phyloP scores from a whole-genome alignment of 2,113 vertebrate genomes.

The Lepus americanus region DNA sequence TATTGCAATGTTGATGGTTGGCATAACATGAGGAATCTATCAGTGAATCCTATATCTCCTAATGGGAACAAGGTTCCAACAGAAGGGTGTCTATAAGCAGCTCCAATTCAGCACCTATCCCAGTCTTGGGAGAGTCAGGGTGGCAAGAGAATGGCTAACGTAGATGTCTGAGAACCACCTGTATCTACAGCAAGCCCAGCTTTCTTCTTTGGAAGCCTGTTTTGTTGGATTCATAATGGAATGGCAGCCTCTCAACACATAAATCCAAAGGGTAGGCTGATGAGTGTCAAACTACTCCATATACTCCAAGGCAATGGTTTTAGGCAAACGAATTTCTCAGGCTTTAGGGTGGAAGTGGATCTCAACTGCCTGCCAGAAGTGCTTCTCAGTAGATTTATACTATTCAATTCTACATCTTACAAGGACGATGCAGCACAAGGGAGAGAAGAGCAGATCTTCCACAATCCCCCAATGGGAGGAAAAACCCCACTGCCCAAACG shows the following conservation, averaged over 20 bases:
- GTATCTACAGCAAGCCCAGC: background rate
- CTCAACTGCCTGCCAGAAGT: background rate
- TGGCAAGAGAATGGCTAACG: background rate
- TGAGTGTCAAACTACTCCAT: background rate
- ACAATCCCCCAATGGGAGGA: background rate
- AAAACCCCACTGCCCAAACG: background rate
- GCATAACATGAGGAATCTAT: background rate
- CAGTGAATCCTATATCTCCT: background rate
- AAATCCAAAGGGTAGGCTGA: background rate
- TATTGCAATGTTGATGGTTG: background rate
- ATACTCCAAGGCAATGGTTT: background rate
- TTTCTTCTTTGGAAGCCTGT: background rate
- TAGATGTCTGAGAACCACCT: background rate
- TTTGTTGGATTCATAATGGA: background rate
- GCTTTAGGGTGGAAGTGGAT: background rate
- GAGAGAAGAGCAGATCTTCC: background rate
- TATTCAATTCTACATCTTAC: background rate
- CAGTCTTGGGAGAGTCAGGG: background rate
- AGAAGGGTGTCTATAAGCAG: background rate
- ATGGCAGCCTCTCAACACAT: background rate
- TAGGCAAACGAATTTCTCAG: constrained; percentile 28
- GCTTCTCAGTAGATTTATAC: background rate
- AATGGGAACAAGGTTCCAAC: background rate
- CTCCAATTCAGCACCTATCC: background rate
- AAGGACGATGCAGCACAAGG: background rate